Conservation (phyloP, 1,140 invertebrate species). For the Trichomalopsis sarcophagae region DNA sequence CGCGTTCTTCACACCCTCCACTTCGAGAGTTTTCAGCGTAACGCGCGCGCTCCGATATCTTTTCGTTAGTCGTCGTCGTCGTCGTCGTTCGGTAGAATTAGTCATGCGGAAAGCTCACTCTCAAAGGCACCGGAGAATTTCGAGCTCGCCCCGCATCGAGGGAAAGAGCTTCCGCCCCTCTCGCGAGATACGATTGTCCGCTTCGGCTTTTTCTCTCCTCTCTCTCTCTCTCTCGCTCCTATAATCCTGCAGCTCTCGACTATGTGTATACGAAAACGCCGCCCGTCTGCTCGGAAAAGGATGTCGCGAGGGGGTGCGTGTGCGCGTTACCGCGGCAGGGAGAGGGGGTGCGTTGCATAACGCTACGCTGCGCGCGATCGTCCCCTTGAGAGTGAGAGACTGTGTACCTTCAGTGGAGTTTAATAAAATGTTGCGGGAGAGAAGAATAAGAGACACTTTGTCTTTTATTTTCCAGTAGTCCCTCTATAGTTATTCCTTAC, state of each 20-base stretch:
- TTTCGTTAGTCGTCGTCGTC: conserved; percentile 41
- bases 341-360: neutral
- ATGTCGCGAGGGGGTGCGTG: conserved; percentile 9
- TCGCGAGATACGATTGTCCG: conserved; percentile 35
- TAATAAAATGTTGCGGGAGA: neutral
- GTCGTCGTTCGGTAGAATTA: conserved; percentile 29
- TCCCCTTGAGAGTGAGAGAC: neutral
- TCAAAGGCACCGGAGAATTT: conserved; percentile 28
- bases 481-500: neutral
- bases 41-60: conserved; percentile 30
- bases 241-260: neutral
- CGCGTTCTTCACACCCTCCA: neutral
- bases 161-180: conserved; percentile 24
- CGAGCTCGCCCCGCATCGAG: neutral
- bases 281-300: neutral
- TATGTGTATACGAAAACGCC: neutral
- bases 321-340: neutral
- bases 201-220: neutral
- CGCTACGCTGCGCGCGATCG: neutral
- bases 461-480: neutral
- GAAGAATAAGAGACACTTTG: neutral
- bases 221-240: neutral
- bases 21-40: neutral
- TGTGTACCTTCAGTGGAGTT: neutral
- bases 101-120: conserved; percentile 47